These are phyloP conservation scores for Archaeoteleia sp. DNA, from an alignment of 2,888 invertebrate species.

Conservation along the genomic window DNA sequence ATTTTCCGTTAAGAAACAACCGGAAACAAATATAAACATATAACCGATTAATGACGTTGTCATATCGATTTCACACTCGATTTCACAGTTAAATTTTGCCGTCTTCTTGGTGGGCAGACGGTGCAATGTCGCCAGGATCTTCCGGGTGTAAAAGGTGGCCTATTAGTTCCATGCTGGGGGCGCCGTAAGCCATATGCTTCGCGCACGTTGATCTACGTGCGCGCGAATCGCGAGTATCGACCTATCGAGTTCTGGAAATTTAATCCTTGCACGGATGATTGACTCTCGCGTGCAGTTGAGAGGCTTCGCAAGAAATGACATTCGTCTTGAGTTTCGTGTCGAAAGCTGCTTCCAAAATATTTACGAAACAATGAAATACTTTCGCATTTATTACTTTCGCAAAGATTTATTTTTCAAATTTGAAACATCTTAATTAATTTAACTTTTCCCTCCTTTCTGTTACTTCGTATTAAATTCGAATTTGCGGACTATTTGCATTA, in stretches of 20 bases:
- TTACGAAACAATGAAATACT: background rate
- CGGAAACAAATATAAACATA: conserved; percentile 32
- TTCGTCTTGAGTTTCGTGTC: conserved; percentile 50
- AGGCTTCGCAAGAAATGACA: conserved; percentile 61
- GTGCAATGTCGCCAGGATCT: conserved; percentile 37
- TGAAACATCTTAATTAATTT: too few species aligned
- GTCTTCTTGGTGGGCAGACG: conserved; percentile 38
- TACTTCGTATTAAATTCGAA: too few species aligned
- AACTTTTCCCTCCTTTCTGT: too few species aligned
- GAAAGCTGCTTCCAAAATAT: conserved; percentile 19
- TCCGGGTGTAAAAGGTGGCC: conserved; percentile 48
- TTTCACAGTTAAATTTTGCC: conserved; percentile 44
- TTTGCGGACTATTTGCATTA: too few species aligned
- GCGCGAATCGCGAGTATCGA: conserved; percentile 56
- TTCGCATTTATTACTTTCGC: too few species aligned
- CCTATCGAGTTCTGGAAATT: conserved; percentile 68
- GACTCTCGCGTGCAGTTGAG: conserved; percentile 56
- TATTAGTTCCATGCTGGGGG: conserved; percentile 54
- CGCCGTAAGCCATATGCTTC: conserved; percentile 50
- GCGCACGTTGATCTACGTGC: conserved; percentile 43
- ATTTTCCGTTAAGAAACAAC: too few species aligned
- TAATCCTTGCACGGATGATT: conserved; percentile 62
- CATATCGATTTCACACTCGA: conserved; percentile 48
- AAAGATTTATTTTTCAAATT: too few species aligned
- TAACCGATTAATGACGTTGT: conserved; percentile 33